Evolutionary conservation across 2,888 invertebrate genomes (phyloP).

Genomic region (Sepioteuthis lessoniana): DNA sequence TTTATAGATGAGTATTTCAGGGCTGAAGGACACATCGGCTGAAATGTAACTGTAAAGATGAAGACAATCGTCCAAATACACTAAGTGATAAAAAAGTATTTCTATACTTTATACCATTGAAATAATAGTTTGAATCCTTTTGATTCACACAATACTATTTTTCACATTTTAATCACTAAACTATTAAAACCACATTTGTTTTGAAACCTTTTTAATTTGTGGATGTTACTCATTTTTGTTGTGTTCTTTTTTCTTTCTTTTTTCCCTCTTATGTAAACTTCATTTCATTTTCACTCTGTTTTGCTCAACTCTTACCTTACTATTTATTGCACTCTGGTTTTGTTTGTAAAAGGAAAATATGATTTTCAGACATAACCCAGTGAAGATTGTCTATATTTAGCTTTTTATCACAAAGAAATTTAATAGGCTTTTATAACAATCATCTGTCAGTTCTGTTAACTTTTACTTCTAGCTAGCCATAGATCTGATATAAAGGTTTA

Average conservation of each 20-base stretch:
- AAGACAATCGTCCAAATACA: too few relatives aligned
- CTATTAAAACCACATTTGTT: not conserved
- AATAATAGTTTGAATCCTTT: not conserved
- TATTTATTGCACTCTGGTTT: not conserved
- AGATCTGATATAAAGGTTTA: too few relatives aligned
- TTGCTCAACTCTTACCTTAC: constrained; percentile 16
- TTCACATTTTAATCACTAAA: not conserved
- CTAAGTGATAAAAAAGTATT: too few relatives aligned
- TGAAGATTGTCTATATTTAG: too few relatives aligned
- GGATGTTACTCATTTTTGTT: constrained; percentile 11
- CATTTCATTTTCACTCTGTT: not conserved
- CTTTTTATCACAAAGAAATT: too few relatives aligned
- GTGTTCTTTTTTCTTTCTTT: not conserved
- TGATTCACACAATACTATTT: not conserved
- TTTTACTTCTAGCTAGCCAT: too few relatives aligned
- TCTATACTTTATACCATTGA: not conserved
- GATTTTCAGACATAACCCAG: too few relatives aligned
- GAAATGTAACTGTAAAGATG: too few relatives aligned
- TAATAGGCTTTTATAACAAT: too few relatives aligned
- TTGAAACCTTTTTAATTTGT: not conserved
- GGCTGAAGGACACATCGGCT: too few relatives aligned
- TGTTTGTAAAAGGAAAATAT: not conserved
- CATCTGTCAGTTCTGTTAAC: too few relatives aligned
- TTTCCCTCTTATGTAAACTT: not conserved
- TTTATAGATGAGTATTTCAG: too few relatives aligned